Evolutionary conservation across 2,797 vertebrate species (phyloP), one percentile per base, ranked within the genome.

Genomic region (Myoxocephalus aenaeus): DNA sequence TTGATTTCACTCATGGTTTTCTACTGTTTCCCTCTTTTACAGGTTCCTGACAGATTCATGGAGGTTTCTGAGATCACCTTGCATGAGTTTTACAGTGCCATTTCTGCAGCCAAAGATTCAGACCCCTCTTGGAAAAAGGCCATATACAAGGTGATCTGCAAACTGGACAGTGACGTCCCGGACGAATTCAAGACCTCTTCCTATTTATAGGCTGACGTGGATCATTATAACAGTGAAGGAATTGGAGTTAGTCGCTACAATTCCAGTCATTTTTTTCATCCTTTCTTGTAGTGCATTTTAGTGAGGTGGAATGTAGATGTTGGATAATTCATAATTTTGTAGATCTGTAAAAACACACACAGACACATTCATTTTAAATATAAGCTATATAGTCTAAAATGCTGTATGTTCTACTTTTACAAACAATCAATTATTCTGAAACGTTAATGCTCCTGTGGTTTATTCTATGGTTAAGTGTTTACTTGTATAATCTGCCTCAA

Each of bases 71-170:
- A 97, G 86, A 91, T 98, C 91, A 98, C 98, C 0, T 90, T 99
- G 78, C 96, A 96, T 71, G 97, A 99, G 86, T 99, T 99, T 93
- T 99, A 97, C 94, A 96, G 92, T 0, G 98, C 98, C 1, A 93
- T 99, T 70, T 95, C 95, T 62, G 75, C 95, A 0, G 93, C 96
- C 87, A 98, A 96, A 96, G 98, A 99, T 13, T 93, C 95, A 0
- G 98, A 99, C 84, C 96, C 97, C 25, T 99, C 97, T n/a, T 99
- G 98, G 98, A 99, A 99, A 89, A 99, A 99, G 92, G 96, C 97
- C 82, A 99, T 99, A 89, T 99, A 99, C 94, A 99, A 99, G 94
- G 97, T 98, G 29, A 99, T 99, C 95, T 98, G 97, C 36, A 99
- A 99, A 93, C 94, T 99, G 89, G 98, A 99, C 94, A 97, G 96